Evolutionary conservation across 2,113 vertebrate species (phyloP).

Genomic region (Lethenteron reissneri): DNA sequence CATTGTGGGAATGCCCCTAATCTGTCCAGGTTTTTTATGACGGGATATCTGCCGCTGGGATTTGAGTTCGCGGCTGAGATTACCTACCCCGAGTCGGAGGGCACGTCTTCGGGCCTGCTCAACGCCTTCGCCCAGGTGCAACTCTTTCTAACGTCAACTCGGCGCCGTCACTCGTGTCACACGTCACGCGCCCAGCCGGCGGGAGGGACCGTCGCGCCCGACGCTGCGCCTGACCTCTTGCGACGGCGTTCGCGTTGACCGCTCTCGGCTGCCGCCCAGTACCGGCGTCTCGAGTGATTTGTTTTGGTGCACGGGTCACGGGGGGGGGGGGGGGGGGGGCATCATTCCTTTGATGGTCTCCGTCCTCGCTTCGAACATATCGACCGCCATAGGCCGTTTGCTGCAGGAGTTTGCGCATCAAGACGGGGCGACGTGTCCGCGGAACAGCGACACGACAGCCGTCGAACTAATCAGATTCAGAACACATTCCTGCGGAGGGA

Average conservation of each 20-base stretch:
- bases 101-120: slow-evolving; percentile 73
- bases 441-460: no score
- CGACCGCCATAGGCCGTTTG: no score
- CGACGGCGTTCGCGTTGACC: no score
- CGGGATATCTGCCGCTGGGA: slow-evolving; percentile 70
- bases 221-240: background rate
- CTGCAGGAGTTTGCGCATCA: no score
- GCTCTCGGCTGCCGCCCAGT: background rate
- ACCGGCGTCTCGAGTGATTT: background rate
- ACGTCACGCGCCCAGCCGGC: background rate
- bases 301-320: background rate
- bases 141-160: background rate
- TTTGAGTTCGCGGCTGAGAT: slow-evolving; percentile 86
- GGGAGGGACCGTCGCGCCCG: background rate
- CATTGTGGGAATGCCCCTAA: background rate
- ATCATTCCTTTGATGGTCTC: no score
- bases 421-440: no score
- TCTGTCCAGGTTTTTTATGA: slow-evolving; percentile 66
- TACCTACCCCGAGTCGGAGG: slow-evolving; percentile 79
- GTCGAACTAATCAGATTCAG: no score
- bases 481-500: no score
- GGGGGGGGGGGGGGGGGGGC: no score
- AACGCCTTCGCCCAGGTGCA: slow-evolving; percentile 75
- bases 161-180: background rate
- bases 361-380: no score